Conservation (phyloP, 2,888 invertebrate genomes). For the Brassicogethes aeneus region DNA sequence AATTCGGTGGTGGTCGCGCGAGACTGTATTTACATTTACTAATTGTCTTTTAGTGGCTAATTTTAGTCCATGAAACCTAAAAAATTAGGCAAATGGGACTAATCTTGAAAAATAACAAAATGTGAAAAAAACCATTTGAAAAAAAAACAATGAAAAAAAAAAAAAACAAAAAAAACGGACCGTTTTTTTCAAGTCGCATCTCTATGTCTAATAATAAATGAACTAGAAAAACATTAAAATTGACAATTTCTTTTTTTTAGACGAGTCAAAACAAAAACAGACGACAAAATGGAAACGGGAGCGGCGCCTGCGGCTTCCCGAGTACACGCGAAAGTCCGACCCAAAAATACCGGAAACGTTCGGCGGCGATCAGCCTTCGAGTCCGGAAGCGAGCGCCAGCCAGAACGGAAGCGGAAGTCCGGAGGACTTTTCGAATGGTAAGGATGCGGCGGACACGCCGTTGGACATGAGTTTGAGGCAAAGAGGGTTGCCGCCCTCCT, state of each 20-base stretch:
- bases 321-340: slow-evolving; percentile 39
- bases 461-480: slow-evolving; percentile 54
- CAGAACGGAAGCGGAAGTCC: slow-evolving; percentile 9
- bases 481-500: slow-evolving; percentile 53
- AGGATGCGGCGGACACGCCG: slow-evolving; percentile 40
- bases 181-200: too few species aligned
- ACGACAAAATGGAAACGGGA: slow-evolving; percentile 68
- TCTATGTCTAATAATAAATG: too few species aligned
- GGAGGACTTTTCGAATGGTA: slow-evolving; percentile 16
- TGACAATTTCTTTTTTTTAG: not conserved
- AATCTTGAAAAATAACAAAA: too few species aligned
- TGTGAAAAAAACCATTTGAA: too few species aligned
- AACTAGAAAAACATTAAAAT: too few species aligned
- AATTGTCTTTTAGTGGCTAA: too few species aligned
- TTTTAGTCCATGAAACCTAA: too few species aligned
- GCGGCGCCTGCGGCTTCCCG: slow-evolving; percentile 45
- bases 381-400: slow-evolving; percentile 4
- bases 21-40: too few species aligned
- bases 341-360: slow-evolving; percentile 36
- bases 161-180: too few species aligned
- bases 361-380: slow-evolving; percentile 20
- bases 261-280: slow-evolving; percentile 45
- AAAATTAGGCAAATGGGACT: too few species aligned
- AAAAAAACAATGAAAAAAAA: too few species aligned
- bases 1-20: too few species aligned